Conservation (phyloP, 2,888 invertebrate species). For the Graphium colonna region DNA sequence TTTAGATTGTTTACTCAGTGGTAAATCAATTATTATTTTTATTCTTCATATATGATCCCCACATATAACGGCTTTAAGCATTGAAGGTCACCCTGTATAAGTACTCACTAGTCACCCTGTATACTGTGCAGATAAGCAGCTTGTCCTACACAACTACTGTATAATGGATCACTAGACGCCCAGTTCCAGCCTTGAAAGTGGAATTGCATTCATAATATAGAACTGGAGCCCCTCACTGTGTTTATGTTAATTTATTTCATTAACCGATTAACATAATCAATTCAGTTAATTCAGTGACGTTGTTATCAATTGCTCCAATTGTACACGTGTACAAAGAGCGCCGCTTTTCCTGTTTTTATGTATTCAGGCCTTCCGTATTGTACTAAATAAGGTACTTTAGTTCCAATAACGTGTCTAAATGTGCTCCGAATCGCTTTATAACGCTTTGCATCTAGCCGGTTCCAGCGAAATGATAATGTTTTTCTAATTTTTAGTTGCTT, state of each 20-base stretch:
- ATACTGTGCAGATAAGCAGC: slow-evolving; percentile 17
- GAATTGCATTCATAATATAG: slow-evolving; percentile 49
- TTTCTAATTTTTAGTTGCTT: background rate
- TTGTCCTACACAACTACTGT: slow-evolving; percentile 25
- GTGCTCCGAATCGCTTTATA: no score
- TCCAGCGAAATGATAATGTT: background rate
- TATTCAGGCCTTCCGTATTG: background rate
- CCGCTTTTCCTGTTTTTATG: background rate
- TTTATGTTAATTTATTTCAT: slow-evolving; percentile 59
- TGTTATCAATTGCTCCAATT: slow-evolving; percentile 15
- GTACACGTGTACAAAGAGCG: slow-evolving; percentile 7
- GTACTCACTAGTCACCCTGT: no score
- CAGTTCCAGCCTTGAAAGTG: slow-evolving; percentile 48
- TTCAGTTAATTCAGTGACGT: slow-evolving; percentile 18
- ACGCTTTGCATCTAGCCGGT: no score
- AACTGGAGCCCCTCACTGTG: slow-evolving; percentile 33
- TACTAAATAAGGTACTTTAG: no score
- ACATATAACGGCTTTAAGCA: no score
- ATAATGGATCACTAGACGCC: slow-evolving; percentile 43
- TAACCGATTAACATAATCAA: slow-evolving; percentile 46
- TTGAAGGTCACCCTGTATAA: no score
- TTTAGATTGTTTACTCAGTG: no score
- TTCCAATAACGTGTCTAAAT: no score
- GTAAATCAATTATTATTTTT: no score
- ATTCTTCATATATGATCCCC: no score